Evolutionary conservation across 2,113 vertebrate genomes (phyloP).

Genomic region (Rhea americana): DNA sequence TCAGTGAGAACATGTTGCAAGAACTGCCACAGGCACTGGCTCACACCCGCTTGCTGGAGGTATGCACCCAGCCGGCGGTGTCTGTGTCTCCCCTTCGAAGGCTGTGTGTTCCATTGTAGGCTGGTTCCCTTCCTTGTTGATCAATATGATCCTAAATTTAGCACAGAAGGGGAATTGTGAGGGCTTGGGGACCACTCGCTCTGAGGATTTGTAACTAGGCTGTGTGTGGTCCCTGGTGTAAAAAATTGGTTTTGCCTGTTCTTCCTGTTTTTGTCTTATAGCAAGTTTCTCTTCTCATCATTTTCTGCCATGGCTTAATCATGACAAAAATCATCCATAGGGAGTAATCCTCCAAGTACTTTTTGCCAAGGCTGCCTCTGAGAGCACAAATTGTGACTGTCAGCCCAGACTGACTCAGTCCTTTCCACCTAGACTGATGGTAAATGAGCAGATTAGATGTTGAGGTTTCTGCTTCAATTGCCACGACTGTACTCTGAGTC

Average conservation of each 20-base stretch:
- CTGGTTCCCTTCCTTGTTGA: background rate
- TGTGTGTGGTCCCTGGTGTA: rapidly evolving
- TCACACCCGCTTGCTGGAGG: conserved; percentile 85
- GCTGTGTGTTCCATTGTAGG: background rate
- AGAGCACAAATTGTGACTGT: background rate
- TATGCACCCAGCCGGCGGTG: background rate
- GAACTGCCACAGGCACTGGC: conserved; percentile 83
- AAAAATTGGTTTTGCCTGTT: rapidly evolving
- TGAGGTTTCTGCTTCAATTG: background rate
- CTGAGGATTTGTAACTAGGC: background rate
- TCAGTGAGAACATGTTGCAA: conserved; percentile 84
- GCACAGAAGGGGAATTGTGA: background rate
- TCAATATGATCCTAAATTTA: rapidly evolving
- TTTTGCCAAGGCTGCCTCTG: background rate
- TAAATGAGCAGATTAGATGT: background rate
- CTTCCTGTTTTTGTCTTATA: background rate
- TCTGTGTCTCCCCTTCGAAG: background rate
- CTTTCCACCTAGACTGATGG: background rate
- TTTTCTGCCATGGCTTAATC: background rate
- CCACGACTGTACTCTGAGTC: background rate
- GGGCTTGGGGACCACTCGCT: background rate
- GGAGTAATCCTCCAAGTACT: background rate
- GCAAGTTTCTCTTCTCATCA: background rate
- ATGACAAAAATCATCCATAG: background rate
- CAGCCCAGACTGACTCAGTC: background rate